Evolutionary conservation across 2,797 vertebrate genomes (phyloP).

Genomic region (Dendrocincla fuliginosa): DNA sequence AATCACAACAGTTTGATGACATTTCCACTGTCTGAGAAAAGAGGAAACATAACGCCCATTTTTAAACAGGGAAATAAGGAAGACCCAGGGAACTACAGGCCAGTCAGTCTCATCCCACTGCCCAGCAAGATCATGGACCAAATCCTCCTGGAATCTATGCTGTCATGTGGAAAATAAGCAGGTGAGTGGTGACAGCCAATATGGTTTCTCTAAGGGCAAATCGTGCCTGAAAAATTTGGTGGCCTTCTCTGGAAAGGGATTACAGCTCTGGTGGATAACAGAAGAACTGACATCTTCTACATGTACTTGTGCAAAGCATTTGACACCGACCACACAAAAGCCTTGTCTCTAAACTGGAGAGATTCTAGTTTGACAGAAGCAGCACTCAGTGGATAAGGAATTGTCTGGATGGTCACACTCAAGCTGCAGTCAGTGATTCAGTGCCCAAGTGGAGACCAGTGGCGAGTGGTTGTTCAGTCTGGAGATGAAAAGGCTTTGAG

Average conservation of each 20-base stretch:
- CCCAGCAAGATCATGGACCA: neutral
- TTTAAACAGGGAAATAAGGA: neutral
- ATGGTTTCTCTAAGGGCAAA: neutral
- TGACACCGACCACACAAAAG: neutral
- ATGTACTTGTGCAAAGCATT: neutral
- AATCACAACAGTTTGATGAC: neutral
- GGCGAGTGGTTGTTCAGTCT: neutral
- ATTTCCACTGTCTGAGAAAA: neutral
- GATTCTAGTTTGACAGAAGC: neutral
- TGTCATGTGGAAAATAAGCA: neutral
- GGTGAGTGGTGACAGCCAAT: neutral
- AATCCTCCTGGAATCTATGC: neutral
- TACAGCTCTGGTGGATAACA: neutral
- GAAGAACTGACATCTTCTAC: neutral
- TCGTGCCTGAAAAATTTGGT: neutral
- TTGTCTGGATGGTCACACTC: neutral
- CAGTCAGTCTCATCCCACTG: neutral
- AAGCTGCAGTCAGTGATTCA: neutral
- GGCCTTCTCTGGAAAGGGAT: neutral
- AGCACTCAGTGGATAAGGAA: neutral
- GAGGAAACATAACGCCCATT: neutral
- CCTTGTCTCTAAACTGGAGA: neutral
- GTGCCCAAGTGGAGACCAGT: neutral
- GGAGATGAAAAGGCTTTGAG: neutral
- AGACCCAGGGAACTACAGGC: neutral